Percentiles rank a stretch among this genome's conserved stretches.
These are phyloP conservation scores for Bactericera cockerelli DNA, from an alignment of 1,140 invertebrate genomes.

Conservation along the genomic window DNA sequence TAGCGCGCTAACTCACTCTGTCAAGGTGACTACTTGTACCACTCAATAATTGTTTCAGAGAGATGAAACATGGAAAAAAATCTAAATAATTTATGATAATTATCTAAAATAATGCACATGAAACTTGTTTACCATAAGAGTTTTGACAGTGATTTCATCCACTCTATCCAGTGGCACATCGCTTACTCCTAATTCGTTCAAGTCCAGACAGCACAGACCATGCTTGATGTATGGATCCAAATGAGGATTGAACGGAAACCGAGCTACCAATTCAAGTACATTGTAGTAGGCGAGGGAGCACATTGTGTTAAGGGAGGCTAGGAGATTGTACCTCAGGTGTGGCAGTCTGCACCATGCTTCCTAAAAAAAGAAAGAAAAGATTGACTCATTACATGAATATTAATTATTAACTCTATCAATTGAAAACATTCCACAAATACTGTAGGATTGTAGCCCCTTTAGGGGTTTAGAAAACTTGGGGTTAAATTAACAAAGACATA, in stretches of 20 bases:
- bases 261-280: not conserved
- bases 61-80: too few species aligned
- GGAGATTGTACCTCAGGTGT: not conserved
- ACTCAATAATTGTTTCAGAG: too few species aligned
- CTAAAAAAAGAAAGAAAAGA: not conserved
- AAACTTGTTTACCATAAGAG: not conserved
- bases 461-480: too few species aligned
- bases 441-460: too few species aligned
- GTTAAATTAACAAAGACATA: too few species aligned
- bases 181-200: not conserved
- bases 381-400: too few species aligned
- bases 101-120: too few species aligned
- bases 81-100: too few species aligned
- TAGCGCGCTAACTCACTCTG: too few species aligned
- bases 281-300: not conserved
- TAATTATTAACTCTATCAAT: too few species aligned
- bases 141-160: not conserved
- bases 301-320: not conserved
- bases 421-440: too few species aligned
- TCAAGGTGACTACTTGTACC: too few species aligned
- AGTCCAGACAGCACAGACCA: not conserved
- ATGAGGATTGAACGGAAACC: not conserved
- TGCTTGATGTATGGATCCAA: not conserved
- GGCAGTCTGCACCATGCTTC: conserved; percentile 5
- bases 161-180: not conserved